Percentiles rank a stretch among this genome's conserved stretches.
Conservation (phyloP, 2,113 vertebrate species). For the Cheirogaleus medius region DNA sequence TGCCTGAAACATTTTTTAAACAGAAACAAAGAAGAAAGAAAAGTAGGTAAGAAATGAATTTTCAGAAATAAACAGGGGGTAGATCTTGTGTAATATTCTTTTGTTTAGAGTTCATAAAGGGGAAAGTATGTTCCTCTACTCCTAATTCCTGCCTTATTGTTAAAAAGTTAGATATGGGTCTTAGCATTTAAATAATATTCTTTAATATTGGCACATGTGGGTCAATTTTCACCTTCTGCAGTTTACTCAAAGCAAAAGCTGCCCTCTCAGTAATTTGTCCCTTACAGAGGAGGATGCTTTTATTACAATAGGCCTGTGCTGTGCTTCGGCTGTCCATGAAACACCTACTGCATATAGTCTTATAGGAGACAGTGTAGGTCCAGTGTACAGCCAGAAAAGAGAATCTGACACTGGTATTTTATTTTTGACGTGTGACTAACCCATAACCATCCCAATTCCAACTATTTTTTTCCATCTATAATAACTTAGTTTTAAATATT, state of each 20-base stretch:
- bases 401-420: background rate
- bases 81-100: background rate
- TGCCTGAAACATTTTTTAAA: background rate
- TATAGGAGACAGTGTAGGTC: background rate
- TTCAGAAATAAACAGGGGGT: background rate
- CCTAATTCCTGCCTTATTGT: background rate
- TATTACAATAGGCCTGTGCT: background rate
- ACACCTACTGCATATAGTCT: rapidly evolving
- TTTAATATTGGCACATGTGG: background rate
- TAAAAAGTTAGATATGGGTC: background rate
- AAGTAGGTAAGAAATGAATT: background rate
- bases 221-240: background rate
- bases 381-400: background rate
- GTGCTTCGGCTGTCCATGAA: background rate
- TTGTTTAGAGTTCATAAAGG: background rate
- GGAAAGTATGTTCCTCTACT: background rate
- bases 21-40: background rate
- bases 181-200: background rate
- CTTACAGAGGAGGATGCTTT: background rate
- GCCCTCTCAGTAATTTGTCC: background rate
- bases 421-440: background rate
- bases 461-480: background rate
- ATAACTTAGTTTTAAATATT: background rate
- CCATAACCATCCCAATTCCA: background rate
- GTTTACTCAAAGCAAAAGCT: background rate